These are phyloP conservation scores for Synanthedon tipuliformis DNA, from an alignment of 2,888 invertebrate species.

Conservation along the genomic window DNA sequence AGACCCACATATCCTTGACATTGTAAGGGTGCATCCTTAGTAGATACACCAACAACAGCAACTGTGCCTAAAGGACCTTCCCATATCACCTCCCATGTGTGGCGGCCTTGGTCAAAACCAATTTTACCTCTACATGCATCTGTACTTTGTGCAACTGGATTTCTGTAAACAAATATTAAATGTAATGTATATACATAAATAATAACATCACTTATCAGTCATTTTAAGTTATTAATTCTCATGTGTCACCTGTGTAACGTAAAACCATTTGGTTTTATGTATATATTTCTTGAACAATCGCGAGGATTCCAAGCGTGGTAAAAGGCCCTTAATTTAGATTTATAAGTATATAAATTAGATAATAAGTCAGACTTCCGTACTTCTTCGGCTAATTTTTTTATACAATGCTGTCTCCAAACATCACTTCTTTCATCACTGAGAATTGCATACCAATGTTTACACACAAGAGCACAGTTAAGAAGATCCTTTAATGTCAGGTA, in stretches of 20 bases:
- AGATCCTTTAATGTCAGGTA: conserved; percentile 89
- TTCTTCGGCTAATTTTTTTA: conserved; percentile 86
- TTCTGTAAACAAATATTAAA: conserved; percentile 62
- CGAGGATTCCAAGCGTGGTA: conserved; percentile 97
- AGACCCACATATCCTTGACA: conserved; percentile 96
- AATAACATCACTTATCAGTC: neutral
- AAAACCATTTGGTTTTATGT: conserved; percentile 96
- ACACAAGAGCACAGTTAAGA: conserved; percentile 89
- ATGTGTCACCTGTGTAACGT: conserved; percentile 86
- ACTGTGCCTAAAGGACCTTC: conserved; percentile 98
- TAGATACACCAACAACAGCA: conserved; percentile 95
- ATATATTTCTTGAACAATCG: conserved; percentile 97
- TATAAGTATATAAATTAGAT: conserved; percentile 88
- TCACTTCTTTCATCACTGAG: conserved; percentile 94
- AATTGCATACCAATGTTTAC: conserved; percentile 92
- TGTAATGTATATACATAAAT: neutral
- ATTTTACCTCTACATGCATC: conserved; percentile 93
- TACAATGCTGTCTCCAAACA: conserved; percentile 93
- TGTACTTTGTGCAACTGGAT: conserved; percentile 98
- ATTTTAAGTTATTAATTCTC: neutral
- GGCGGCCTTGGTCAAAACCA: conserved; percentile 91
- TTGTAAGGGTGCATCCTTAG: conserved; percentile 92
- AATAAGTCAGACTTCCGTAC: conserved; percentile 90
- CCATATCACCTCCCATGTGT: conserved; percentile 99
- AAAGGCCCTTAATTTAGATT: conserved; percentile 93